Evolutionary conservation across 1,140 invertebrate species (phyloP).

Genomic region (Leucophenga varia): DNA sequence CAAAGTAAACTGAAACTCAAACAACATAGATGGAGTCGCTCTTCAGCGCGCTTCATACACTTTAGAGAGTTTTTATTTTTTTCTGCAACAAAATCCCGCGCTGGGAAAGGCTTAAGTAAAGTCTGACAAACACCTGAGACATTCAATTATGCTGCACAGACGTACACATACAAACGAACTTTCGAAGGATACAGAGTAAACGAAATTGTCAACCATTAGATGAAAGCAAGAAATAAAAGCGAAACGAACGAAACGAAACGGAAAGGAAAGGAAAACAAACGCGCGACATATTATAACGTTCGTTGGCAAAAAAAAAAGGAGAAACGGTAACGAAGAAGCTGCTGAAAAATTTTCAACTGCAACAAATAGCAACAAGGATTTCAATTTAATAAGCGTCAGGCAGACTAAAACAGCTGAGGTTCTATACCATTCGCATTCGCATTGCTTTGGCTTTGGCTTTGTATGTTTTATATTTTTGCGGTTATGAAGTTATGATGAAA

Average conservation of each 20-base stretch:
- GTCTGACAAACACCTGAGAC: conserved; percentile 57
- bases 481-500: conserved; percentile 17
- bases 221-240: conserved; percentile 15
- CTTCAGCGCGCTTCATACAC: too few relatives aligned
- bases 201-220: conserved; percentile 32
- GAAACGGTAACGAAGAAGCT: conserved; percentile 9
- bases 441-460: too few relatives aligned
- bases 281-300: too few relatives aligned
- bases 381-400: conserved; percentile 52
- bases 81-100: conserved; percentile 41
- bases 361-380: conserved; percentile 40
- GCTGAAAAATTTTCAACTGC: conserved; percentile 39
- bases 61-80: too few relatives aligned
- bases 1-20: not conserved
- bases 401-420: conserved; percentile 37
- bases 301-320: too few relatives aligned
- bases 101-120: conserved; percentile 54
- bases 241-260: too few relatives aligned
- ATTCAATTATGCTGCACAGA: conserved; percentile 54
- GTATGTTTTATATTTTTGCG: not conserved
- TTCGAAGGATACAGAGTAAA: not conserved
- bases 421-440: too few relatives aligned
- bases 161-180: too few relatives aligned
- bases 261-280: not conserved
- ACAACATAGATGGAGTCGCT: not conserved